Base-by-base conservation (phyloP, 2,797 vertebrate genomes). In the Fratercula arctica region DNA sequence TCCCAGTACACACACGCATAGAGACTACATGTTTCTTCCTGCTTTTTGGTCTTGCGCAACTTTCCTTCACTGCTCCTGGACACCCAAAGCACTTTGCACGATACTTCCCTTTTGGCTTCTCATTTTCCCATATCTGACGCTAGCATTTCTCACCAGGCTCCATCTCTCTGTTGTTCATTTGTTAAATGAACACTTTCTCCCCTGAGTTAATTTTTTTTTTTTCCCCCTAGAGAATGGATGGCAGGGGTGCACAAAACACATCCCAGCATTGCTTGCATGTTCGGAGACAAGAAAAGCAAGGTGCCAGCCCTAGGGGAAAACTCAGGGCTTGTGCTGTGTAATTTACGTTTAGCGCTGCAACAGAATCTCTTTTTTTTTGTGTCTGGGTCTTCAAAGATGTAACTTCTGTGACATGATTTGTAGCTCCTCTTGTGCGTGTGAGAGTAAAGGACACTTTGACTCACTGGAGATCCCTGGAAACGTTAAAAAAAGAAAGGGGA, bases 211-310 rank as follows among this genome's bases (percentile, higher is more conserved):
- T 77, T 39, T 67, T 15, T 59, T 69, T 75, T 72, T 78, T 68
- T 77, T 93, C 92, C 74, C 51, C 73, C 59, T 70, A 17, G 28
- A 61, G 64, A 77, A 67, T 57, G 57, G 45, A 61, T 68, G 43
- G 45, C 7, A 70, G 39, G 15, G 60, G 61, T 94, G 87, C 95
- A 90, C 80, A 89, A 91, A 95, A 93, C 33, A 78, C 85, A 77
- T 90, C 75, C 79, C 85, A 48, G 63, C 19, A 4, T 83, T 96
- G 94, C 92, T 96, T 97, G 95, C 89, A 45, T 93, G 77, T 97
- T 93, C 46, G 21, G 88, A 97, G 74, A 95, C 85, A 96, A 96
- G 96, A 95, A 96, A 96, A 97, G 90, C 79, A 90, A 97, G 95
- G 88, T 97, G 90, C 93, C 89, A 96, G 85, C 78, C 96, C 85